phyloP scores from a whole-genome alignment of 1,140 invertebrate genomes.

The Condylostylus longicornis region DNA sequence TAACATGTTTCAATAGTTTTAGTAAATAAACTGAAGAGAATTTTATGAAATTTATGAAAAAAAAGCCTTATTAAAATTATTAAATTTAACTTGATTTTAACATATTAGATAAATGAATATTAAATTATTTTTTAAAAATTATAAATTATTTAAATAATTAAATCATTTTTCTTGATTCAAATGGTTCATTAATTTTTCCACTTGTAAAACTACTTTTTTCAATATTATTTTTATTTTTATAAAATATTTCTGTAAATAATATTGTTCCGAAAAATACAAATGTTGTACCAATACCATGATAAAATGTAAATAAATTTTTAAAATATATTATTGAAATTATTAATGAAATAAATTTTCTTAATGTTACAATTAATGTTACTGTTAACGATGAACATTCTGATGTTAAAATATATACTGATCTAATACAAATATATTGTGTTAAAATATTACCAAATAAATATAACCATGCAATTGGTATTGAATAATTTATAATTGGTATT shows the following conservation, averaged over 20 bases:
- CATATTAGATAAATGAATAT: too few species aligned
- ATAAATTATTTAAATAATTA: too few species aligned
- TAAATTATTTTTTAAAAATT: too few species aligned
- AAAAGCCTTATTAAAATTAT: too few species aligned
- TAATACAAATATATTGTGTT: conserved; percentile 86
- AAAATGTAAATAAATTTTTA: conserved; percentile 73
- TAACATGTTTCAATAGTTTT: too few species aligned
- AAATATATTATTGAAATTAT: conserved; percentile 89
- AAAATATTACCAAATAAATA: conserved; percentile 70
- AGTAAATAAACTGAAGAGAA: too few species aligned
- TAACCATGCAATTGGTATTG: conserved; percentile 54
- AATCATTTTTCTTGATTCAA: too few species aligned
- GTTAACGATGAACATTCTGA: conserved; percentile 82
- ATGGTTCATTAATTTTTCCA: too few species aligned
- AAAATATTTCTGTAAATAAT: conserved; percentile 77
- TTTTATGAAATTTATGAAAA: too few species aligned
- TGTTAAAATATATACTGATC: conserved; percentile 79
- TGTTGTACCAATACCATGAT: conserved; percentile 78
- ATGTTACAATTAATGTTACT: conserved; percentile 82
- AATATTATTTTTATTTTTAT: too few species aligned
- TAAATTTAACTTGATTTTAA: too few species aligned
- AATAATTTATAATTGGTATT: conserved; percentile 35
- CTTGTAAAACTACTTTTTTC: too few species aligned
- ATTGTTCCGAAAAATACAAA: conserved; percentile 82
- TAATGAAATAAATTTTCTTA: conserved; percentile 84